Conservation (phyloP, 2,797 vertebrate species). For the Muraenolepis orangiensis region DNA sequence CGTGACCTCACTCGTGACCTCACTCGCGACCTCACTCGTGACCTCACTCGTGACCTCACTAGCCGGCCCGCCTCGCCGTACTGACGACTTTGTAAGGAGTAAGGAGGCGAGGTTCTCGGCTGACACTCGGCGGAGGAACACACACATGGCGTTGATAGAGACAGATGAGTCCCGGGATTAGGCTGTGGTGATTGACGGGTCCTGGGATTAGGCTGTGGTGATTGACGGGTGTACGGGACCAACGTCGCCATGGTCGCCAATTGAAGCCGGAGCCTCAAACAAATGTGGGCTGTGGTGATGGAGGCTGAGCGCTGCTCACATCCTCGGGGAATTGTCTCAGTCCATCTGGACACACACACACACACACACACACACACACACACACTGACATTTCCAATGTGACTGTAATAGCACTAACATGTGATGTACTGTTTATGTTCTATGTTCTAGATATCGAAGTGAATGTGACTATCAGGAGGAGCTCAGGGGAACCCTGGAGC, state of each 20-base stretch:
- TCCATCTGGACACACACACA: not conserved
- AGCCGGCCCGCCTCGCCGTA: no score
- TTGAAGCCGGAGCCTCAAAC: not conserved
- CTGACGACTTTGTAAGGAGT: no score
- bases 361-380: not conserved
- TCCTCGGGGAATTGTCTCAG: no score
- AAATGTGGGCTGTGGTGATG: no score
- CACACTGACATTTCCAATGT: not conserved
- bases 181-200: not conserved
- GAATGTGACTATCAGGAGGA: constrained; percentile 89
- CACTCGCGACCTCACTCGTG: no score
- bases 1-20: no score
- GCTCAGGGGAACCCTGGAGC: constrained; percentile 82
- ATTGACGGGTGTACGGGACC: not conserved
- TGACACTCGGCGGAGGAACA: no score
- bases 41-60: no score
- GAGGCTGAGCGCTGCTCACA: no score
- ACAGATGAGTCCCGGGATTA: no score
- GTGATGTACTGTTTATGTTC: constrained; percentile 30
- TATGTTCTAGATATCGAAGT: constrained; percentile 82
- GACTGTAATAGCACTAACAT: not conserved
- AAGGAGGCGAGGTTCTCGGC: no score
- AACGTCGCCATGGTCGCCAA: not conserved
- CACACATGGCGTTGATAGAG: no score
- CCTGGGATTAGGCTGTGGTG: not conserved